A percentile compares a stretch with the other conserved stretches of the same genome.
phyloP scores from a whole-genome alignment of 2,797 vertebrate species.

The Percopsis omiscomaycus region DNA sequence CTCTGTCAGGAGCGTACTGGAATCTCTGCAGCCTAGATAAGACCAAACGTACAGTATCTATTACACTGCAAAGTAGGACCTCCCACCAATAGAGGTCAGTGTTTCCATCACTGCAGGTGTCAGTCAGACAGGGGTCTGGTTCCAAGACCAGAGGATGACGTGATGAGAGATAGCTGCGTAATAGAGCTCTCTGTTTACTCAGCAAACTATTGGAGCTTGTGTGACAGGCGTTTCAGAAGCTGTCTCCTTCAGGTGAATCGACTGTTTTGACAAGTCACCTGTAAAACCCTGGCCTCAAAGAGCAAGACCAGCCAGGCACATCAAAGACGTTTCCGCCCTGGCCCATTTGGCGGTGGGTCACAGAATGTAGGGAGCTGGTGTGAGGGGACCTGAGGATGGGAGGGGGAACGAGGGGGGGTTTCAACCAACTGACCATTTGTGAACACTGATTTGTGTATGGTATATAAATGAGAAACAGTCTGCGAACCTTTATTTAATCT shows the following conservation, averaged over 20 bases:
- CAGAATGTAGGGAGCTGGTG: conserved; percentile 72
- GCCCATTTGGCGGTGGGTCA: conserved; percentile 71
- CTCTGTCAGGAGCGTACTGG: conserved; percentile 10
- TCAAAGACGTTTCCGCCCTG: conserved; percentile 72
- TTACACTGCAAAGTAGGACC: not conserved
- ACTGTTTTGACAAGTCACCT: conserved; percentile 74
- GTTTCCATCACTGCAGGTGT: not conserved
- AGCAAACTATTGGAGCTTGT: conserved; percentile 72
- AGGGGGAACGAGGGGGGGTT: conserved; percentile 44
- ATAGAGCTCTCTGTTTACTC: conserved; percentile 69
- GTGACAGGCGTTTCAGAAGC: conserved; percentile 70
- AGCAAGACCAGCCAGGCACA: conserved; percentile 53
- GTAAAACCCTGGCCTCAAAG: conserved; percentile 68
- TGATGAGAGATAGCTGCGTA: conserved; percentile 60
- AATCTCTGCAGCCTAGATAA: conserved; percentile 47
- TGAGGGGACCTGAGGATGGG: conserved; percentile 50
- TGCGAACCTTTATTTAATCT: not conserved
- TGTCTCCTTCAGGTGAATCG: conserved; percentile 65
- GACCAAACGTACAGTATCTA: conserved; percentile 30
- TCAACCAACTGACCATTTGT: conserved; percentile 29
- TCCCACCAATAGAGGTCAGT: conserved; percentile 27
- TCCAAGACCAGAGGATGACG: conserved; percentile 19
- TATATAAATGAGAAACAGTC: not conserved
- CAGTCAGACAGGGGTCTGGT: conserved; percentile 7
- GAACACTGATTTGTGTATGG: conserved; percentile 14